phyloP scores from a whole-genome alignment of 1,140 invertebrate genomes.

The Mesaphorura yosii region DNA sequence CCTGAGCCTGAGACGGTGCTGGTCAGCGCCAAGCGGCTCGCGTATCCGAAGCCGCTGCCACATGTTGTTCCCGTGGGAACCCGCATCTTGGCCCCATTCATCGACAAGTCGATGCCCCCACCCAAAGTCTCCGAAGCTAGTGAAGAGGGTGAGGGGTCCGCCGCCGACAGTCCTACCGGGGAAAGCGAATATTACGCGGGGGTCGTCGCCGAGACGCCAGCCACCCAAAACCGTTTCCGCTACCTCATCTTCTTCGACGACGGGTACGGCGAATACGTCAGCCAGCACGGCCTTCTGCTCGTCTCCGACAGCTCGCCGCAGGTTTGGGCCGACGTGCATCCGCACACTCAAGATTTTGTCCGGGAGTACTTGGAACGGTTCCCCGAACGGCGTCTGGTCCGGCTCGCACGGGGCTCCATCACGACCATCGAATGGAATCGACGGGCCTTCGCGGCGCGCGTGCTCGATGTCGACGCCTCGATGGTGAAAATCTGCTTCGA shows the following conservation, averaged over 20 bases:
- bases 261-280: constrained; percentile 80
- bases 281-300: constrained; percentile 54
- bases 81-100: constrained; percentile 70
- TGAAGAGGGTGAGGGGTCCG: constrained; percentile 69
- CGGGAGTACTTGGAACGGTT: constrained; percentile 70
- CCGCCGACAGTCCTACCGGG: constrained; percentile 71
- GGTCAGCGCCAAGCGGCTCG: constrained; percentile 51
- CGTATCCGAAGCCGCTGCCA: constrained; percentile 47
- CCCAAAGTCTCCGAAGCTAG: constrained; percentile 34
- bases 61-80: constrained; percentile 55
- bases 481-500: too few species aligned
- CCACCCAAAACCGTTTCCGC: constrained; percentile 39
- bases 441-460: constrained; percentile 54
- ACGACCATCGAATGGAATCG: constrained; percentile 80
- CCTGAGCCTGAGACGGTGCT: constrained; percentile 38
- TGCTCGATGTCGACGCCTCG: constrained; percentile 75
- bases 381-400: constrained; percentile 84
- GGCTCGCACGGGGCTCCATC: constrained; percentile 60
- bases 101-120: constrained; percentile 44
- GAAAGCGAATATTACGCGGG: constrained; percentile 57
- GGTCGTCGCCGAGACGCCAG: constrained; percentile 19
- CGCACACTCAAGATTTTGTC: constrained; percentile 68
- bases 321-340: constrained; percentile 80
- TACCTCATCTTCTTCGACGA: constrained; percentile 93
- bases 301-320: constrained; percentile 58